These are phyloP conservation scores for Cosmia pyralina DNA, from an alignment of 2,888 invertebrate genomes.

Conservation along the genomic window DNA sequence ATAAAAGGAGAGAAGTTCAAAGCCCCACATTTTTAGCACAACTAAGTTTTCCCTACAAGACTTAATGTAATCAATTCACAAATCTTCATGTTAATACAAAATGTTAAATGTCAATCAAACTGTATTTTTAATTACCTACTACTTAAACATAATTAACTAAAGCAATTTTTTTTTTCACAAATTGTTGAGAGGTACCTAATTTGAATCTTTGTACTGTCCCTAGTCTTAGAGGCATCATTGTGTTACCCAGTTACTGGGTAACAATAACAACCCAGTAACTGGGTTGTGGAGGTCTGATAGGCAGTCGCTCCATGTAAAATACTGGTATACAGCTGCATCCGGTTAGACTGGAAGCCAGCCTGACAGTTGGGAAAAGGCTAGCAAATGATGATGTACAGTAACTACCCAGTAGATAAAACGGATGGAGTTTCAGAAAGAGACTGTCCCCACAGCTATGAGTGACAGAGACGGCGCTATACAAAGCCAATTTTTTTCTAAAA, in stretches of 20 bases:
- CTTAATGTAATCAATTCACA: background rate
- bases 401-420: background rate
- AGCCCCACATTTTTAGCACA: background rate
- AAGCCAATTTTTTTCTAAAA: background rate
- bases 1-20: no score
- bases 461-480: background rate
- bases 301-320: background rate
- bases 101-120: slow-evolving; percentile 39
- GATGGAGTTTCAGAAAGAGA: background rate
- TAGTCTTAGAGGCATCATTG: background rate
- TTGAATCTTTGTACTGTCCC: background rate
- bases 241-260: background rate
- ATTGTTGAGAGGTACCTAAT: background rate
- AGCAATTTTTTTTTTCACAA: slow-evolving; percentile 15
- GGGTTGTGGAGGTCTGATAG: background rate
- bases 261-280: background rate
- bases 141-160: slow-evolving; percentile 20
- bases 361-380: background rate
- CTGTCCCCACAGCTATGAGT: no score
- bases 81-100: background rate
- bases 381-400: background rate
- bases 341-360: background rate
- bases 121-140: background rate
- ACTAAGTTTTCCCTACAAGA: background rate
- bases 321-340: background rate